phyloP scores from a whole-genome alignment of 2,888 invertebrate species.

The Apamea anceps region DNA sequence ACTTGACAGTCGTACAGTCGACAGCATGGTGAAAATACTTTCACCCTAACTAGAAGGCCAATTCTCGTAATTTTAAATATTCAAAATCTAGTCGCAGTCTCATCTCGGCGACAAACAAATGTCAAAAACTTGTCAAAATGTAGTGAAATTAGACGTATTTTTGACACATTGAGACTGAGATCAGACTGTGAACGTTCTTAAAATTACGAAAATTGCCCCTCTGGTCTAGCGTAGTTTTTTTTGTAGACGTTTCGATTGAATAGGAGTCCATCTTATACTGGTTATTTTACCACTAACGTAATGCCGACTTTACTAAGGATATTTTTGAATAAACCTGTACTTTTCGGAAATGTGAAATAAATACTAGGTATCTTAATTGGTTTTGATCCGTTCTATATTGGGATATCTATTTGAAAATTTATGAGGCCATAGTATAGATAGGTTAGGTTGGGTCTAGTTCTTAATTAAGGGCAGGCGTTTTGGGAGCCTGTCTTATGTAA shows the following conservation, averaged over 20 bases:
- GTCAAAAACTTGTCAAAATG: no score
- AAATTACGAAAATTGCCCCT: no score
- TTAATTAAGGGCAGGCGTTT: not conserved
- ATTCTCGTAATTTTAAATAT: no score
- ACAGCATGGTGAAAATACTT: not conserved
- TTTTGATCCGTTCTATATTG: not conserved
- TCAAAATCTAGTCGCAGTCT: no score
- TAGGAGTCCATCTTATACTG: no score
- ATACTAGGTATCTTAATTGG: not conserved
- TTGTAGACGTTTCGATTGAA: not conserved
- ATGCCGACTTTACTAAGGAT: not conserved
- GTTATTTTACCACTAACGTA: not conserved
- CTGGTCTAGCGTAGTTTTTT: not conserved
- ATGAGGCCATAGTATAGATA: not conserved
- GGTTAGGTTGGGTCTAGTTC: not conserved
- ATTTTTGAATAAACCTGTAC: not conserved
- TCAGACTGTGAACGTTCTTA: no score
- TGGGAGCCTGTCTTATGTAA: no score
- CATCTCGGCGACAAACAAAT: no score
- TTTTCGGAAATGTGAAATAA: not conserved
- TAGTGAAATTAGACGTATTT: no score
- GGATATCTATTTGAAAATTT: constrained; percentile 11
- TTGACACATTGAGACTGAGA: no score
- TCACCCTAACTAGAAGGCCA: not conserved
- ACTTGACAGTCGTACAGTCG: no score